Conservation (phyloP, 92 coral and sea anemone genomes). For the Siderastrea radians region DNA sequence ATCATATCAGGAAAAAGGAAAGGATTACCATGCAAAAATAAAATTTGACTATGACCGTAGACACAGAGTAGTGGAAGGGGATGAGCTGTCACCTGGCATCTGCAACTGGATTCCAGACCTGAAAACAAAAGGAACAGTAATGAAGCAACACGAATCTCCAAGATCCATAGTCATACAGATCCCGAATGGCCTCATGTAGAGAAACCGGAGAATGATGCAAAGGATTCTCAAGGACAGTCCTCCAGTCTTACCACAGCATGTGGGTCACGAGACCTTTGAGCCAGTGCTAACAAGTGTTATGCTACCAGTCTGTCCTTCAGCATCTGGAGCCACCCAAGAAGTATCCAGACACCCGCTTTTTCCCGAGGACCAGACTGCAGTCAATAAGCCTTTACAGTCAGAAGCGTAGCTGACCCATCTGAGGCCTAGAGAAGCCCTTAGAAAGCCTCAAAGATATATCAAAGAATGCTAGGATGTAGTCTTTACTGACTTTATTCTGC, state of each 20-base stretch:
- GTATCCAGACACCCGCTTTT: not conserved
- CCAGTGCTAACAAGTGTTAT: not conserved
- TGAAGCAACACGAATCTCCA: constrained; percentile 40
- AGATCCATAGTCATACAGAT: constrained; percentile 55
- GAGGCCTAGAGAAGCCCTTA: not conserved
- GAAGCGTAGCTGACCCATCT: not conserved
- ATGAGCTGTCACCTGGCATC: constrained; percentile 32
- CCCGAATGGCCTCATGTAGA: constrained; percentile 38
- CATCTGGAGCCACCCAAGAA: not conserved
- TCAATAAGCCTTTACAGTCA: not conserved
- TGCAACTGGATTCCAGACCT: constrained; percentile 64
- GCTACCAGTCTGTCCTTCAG: not conserved
- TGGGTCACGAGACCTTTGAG: not conserved
- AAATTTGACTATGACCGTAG: not conserved
- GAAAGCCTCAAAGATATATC: too few species aligned
- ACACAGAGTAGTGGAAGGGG: constrained; percentile 37
- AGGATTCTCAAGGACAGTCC: not conserved
- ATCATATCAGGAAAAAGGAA: constrained; percentile 3
- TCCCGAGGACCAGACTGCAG: not conserved
- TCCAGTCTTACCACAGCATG: not conserved
- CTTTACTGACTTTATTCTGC: too few species aligned
- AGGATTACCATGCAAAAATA: not conserved
- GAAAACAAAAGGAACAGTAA: constrained; percentile 40
- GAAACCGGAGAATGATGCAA: constrained; percentile 47
- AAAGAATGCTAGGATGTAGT: too few species aligned